Percentiles rank a stretch among this genome's conserved stretches.
Conservation (phyloP, 2,888 invertebrate genomes). For the Helicoverpa assulta region DNA sequence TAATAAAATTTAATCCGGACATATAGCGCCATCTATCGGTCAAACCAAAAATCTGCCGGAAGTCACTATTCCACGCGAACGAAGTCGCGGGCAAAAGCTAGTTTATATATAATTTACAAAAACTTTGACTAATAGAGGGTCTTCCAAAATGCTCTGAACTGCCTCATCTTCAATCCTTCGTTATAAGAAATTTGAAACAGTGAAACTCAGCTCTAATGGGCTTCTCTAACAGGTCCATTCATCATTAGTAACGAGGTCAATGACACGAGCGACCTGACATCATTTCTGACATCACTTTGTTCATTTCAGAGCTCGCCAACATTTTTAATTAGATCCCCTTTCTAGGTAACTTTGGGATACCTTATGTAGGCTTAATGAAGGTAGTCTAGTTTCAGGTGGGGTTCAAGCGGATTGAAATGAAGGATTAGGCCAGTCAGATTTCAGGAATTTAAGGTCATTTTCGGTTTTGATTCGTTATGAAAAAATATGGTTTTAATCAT, state of each 20-base stretch:
- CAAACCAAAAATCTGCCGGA: too few species aligned
- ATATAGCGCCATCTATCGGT: too few species aligned
- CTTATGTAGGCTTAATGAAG: constrained; percentile 38
- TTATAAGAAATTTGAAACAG: constrained; percentile 65
- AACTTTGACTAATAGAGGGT: background rate
- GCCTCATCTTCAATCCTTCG: constrained; percentile 66
- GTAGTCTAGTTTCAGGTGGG: constrained; percentile 24
- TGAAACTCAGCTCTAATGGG: constrained; percentile 77
- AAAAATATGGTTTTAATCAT: too few species aligned
- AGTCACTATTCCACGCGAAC: too few species aligned
- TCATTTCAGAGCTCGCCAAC: constrained; percentile 57
- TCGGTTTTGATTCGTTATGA: too few species aligned
- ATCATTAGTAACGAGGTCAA: constrained; percentile 86
- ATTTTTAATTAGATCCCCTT: constrained; percentile 56
- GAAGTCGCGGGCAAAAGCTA: too few species aligned
- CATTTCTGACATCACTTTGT: constrained; percentile 64
- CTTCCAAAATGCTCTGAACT: background rate
- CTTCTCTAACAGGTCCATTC: constrained; percentile 84
- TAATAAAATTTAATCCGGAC: too few species aligned
- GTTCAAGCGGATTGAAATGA: constrained; percentile 16
- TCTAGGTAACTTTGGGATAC: constrained; percentile 31
- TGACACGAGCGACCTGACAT: constrained; percentile 69
- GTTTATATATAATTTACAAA: background rate
- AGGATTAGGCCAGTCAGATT: background rate
- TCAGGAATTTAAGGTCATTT: background rate